A percentile compares a stretch with the other conserved stretches of the same genome.
These are phyloP conservation scores for Lucilia sericata DNA, from an alignment of 1,140 invertebrate genomes.

Conservation along the genomic window DNA sequence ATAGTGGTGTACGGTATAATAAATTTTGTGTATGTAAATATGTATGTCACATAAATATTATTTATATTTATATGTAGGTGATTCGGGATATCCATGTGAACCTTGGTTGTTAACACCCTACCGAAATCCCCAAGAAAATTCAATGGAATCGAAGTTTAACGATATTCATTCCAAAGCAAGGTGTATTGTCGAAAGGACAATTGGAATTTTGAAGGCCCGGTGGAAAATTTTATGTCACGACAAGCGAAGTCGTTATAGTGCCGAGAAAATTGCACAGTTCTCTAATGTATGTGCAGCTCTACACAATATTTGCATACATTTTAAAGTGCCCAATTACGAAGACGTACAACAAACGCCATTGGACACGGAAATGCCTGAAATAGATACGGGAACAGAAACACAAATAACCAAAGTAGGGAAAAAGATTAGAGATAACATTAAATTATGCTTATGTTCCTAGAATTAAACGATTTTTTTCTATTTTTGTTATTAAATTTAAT, in stretches of 20 bases:
- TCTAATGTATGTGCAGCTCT: conserved; percentile 10
- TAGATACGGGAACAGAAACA: conserved; percentile 12
- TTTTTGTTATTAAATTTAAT: no score
- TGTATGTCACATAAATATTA: not conserved
- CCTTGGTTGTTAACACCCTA: conserved; percentile 1
- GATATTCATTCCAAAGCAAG: not conserved
- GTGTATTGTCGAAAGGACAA: conserved; percentile 2
- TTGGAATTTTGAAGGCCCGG: not conserved
- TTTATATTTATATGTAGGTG: not conserved
- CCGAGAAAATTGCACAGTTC: not conserved
- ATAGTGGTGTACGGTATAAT: no score
- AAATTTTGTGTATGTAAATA: not conserved
- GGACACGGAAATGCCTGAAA: not conserved
- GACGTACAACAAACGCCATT: not conserved
- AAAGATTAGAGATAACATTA: conserved; percentile 12
- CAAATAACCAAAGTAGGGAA: conserved; percentile 1
- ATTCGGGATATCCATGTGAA: conserved; percentile 9
- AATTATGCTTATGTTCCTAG: not conserved
- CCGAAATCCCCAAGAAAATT: no score
- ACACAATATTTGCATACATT: not conserved
- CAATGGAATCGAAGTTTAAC: not conserved
- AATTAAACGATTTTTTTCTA: not conserved
- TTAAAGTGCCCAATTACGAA: not conserved
- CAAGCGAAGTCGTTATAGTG: not conserved
- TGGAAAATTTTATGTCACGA: conserved; percentile 29